Evolutionary conservation across 2,888 invertebrate genomes (phyloP), one percentile per base, ranked within the genome.

Genomic region (Fragum whitleyi): DNA sequence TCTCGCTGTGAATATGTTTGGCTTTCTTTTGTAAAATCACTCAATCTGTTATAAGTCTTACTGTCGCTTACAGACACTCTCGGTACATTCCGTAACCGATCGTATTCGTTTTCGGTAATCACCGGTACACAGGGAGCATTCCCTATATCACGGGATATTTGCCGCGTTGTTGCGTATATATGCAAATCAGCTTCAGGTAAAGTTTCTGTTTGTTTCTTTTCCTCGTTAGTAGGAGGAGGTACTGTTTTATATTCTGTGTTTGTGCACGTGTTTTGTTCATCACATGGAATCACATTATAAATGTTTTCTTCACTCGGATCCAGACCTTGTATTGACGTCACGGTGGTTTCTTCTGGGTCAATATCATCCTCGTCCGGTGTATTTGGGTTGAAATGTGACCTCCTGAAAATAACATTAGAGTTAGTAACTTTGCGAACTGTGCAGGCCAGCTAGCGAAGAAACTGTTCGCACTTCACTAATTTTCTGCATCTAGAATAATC

Each of bases 81-180:
- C 42, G 65, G 65, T n/a, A 16, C 21, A 65, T 65, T 65, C 23
- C 65, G 65, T 65, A 65, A 65, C 21, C 42, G 39, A 23, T 65
- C 65, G 65, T 65, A 65, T 16, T 65, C 65, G 23, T 65, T 65
- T 42, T 65, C 65, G 42, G n/a, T 23, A 42, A 3, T 23, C 16
- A n/a, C 2, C 65, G 65, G 6, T 2, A 65, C 9, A n/a, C n/a
- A 42, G 7, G 42, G 28, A 42, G 42, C 36, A 42, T 42, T 65
- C 42, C 21, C 26, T 3, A 23, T 65, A n/a, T 26, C 21, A 21
- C 21, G 21, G 2, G 39, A 26, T 9, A 26, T 11, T 42, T 36
- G 16, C 26, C 26, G 21, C 6, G 36, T 9, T 21, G 65, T 19
- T 11, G 65, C 65, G 29, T 65, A 65, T 14, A 65, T 42, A 42